phyloP scores from a whole-genome alignment of 2,797 vertebrate genomes.

The Spinus olivaceus region DNA sequence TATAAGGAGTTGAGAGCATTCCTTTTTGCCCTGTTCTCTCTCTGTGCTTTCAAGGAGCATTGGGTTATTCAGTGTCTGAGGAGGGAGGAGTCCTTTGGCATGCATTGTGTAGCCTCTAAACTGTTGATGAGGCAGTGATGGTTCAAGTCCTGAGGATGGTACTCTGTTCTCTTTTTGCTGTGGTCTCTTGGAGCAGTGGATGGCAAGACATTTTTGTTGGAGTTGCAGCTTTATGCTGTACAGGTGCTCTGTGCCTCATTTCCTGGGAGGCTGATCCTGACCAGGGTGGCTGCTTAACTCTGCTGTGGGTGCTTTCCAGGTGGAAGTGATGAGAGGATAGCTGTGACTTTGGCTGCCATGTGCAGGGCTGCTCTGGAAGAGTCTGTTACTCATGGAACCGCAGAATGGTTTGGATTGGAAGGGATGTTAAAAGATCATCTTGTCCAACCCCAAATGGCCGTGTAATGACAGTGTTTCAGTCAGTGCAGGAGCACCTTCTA shows the following conservation, averaged over 20 bases:
- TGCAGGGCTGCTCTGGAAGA: background rate
- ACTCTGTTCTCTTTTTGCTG: background rate
- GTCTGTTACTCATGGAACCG: background rate
- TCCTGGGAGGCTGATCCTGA: background rate
- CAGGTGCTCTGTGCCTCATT: background rate
- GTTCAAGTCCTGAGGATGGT: background rate
- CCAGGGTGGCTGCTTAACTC: background rate
- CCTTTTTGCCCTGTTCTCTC: background rate
- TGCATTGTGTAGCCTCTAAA: background rate
- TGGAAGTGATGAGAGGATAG: background rate
- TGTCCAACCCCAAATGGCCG: background rate
- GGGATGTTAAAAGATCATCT: background rate
- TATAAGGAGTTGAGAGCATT: background rate
- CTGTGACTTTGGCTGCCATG: accelerated
- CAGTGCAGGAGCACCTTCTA: background rate
- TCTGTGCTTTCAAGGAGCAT: background rate
- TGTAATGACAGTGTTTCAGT: background rate
- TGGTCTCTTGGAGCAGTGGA: background rate
- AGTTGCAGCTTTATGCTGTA: accelerated
- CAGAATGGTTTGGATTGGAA: background rate
- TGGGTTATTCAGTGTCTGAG: background rate
- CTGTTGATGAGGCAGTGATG: background rate
- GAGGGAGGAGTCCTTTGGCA: background rate
- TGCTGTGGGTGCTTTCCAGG: background rate
- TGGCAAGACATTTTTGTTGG: background rate